Evolutionary conservation across 2,888 invertebrate genomes (phyloP), one percentile per base, ranked within the genome.

Genomic region (Napeogenes sylphis): DNA sequence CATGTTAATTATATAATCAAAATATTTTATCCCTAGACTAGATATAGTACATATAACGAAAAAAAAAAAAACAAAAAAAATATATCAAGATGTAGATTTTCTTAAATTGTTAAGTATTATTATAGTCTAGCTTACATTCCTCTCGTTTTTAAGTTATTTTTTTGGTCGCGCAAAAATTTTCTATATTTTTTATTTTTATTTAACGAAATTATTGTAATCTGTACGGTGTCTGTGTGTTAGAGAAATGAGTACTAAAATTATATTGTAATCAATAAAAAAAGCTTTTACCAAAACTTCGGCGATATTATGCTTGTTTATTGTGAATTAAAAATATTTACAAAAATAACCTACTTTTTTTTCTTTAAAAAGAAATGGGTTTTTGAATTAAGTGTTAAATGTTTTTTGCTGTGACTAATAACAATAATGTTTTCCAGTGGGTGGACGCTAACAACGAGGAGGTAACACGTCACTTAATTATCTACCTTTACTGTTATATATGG

Each of bases 371-470:
- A 14, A 56, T 33, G 21, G 13, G n/a, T 69, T 71, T 75, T 66
- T 46, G 67, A 68, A 59, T 65, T 65, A 65, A 67, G 63, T 67
- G 62, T 70, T 59, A 63, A 67, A 70, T 68, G 68, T 65, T 76
- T 71, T 75, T 79, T 71, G 72, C 68, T 80, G 82, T 90, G 79
- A 87, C 88, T 88, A 88, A 89, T 92, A 67, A 47, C 64, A 76
- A 81, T 82, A 85, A 88, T 89, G 80, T 90, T 87, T 90, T 90
- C 77, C 92, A 93, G 93, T 93, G 93, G 93, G 93, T 93, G 87
- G 93, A 92, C 89, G 92, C 92, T 87, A 92, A 92, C 89, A 92
- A 91, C 84, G 93, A 92, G 73, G 93, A 93, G 93, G 93, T 93
- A 93, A 92, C 59, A 66, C 58, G 45, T 55, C 59, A 8, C 4